A percentile compares a stretch with the other conserved stretches of the same genome.
Evolutionary conservation across 30 jellyfish, hydroid and myxozoan genomes (phyloP).

Genomic region (Pseudorhiza aurosa): DNA sequence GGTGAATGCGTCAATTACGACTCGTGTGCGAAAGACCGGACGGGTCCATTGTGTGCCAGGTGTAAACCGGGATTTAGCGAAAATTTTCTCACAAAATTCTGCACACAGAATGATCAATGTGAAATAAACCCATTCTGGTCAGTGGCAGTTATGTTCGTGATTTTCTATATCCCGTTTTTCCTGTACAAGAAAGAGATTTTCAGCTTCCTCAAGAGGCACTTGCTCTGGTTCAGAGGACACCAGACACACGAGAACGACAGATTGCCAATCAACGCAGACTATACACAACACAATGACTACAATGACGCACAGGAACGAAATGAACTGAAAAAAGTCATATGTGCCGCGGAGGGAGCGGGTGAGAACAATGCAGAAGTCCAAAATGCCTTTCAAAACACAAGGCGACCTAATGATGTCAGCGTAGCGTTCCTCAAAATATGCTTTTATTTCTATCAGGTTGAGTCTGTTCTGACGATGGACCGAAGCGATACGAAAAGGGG

Average conservation of each 20-base stretch:
- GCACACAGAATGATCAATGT: constrained; percentile 19
- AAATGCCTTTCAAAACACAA: not conserved
- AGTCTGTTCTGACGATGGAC: not conserved
- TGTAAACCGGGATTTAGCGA: constrained; percentile 44
- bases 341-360: not conserved
- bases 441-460: constrained; percentile 23
- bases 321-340: not conserved
- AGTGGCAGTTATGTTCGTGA: not conserved
- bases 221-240: not conserved
- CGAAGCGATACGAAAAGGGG: not conserved
- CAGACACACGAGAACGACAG: not conserved
- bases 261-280: not conserved
- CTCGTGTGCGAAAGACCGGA: constrained; percentile 37
- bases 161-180: constrained; percentile 5
- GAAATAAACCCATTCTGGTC: constrained; percentile 28
- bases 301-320: not conserved
- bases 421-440: not conserved
- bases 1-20: constrained; percentile 21
- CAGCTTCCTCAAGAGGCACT: not conserved
- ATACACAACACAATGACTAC: not conserved
- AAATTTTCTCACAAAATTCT: constrained; percentile 12
- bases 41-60: constrained; percentile 23
- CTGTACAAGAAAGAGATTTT: constrained; percentile 10
- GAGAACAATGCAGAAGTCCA: not conserved
- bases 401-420: not conserved